These are phyloP conservation scores for Dendrolimus punctatus DNA, from an alignment of 1,140 invertebrate species.

Conservation along the genomic window DNA sequence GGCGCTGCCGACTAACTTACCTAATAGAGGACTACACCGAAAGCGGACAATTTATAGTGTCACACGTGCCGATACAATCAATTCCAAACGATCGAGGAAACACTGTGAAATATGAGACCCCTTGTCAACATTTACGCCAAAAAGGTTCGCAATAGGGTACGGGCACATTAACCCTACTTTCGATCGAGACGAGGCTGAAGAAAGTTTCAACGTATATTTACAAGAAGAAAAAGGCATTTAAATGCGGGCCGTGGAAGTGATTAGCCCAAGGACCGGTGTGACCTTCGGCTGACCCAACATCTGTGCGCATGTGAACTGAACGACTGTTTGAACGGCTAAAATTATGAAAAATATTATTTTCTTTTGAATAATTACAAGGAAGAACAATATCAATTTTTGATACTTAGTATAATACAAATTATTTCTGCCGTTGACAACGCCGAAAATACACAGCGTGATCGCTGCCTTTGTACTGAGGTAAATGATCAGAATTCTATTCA, in stretches of 20 bases:
- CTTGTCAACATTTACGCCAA: constrained; percentile 43
- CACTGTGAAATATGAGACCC: constrained; percentile 53
- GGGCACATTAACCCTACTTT: constrained; percentile 13
- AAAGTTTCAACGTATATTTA: constrained; percentile 37
- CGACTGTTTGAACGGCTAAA: constrained; percentile 13
- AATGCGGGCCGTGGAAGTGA: constrained; percentile 59
- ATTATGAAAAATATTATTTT: constrained; percentile 13
- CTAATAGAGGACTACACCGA: constrained; percentile 33
- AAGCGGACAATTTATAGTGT: constrained; percentile 57
- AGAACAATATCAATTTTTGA: not conserved
- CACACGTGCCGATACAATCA: constrained; percentile 48
- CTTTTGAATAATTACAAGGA: constrained; percentile 11
- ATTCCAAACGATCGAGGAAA: constrained; percentile 35
- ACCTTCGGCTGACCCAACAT: constrained; percentile 16
- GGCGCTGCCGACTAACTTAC: constrained; percentile 38
- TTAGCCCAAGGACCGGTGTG: constrained; percentile 32
- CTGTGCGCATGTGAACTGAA: constrained; percentile 22
- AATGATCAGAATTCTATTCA: constrained; percentile 2
- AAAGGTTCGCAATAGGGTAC: constrained; percentile 33
- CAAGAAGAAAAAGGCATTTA: constrained; percentile 50
- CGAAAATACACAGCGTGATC: no score
- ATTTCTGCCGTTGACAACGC: no score
- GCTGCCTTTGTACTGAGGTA: no score
- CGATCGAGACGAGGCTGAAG: constrained; percentile 27
- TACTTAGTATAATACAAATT: no score